These are phyloP conservation scores for Himalopsyche anomala DNA, from an alignment of 2,888 invertebrate species.

Conservation along the genomic window DNA sequence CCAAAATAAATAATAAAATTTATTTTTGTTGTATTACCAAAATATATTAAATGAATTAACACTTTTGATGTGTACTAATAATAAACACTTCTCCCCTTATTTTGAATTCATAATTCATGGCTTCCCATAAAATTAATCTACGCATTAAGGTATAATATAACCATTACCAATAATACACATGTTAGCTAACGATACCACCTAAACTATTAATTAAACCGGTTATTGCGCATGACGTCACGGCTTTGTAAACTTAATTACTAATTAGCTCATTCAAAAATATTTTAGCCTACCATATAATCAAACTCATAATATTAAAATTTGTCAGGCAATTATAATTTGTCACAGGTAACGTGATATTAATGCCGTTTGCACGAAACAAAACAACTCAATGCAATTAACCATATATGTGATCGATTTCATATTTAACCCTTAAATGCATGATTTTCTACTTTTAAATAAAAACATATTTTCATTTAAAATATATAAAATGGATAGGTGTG, in stretches of 20 bases:
- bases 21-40: too few relatives aligned
- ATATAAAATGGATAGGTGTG: too few relatives aligned
- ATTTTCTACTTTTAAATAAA: too few relatives aligned
- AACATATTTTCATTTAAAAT: too few relatives aligned
- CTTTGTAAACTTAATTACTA: slow-evolving; percentile 19
- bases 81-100: not conserved
- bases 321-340: too few relatives aligned
- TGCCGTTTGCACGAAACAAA: too few relatives aligned
- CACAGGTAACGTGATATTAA: too few relatives aligned
- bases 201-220: slow-evolving; percentile 11
- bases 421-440: too few relatives aligned
- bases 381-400: too few relatives aligned
- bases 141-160: slow-evolving; percentile 7
- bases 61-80: not conserved
- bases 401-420: too few relatives aligned
- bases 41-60: too few relatives aligned
- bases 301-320: not conserved
- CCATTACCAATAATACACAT: slow-evolving; percentile 4
- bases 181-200: not conserved
- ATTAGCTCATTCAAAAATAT: slow-evolving; percentile 16
- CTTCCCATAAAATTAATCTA: slow-evolving; percentile 20
- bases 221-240: not conserved
- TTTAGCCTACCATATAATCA: not conserved
- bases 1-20: too few relatives aligned
- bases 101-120: slow-evolving; percentile 1